Percentiles rank a stretch among this genome's conserved stretches.
phyloP scores from a whole-genome alignment of 2,888 invertebrate species.

The Cheilosia vernalis region DNA sequence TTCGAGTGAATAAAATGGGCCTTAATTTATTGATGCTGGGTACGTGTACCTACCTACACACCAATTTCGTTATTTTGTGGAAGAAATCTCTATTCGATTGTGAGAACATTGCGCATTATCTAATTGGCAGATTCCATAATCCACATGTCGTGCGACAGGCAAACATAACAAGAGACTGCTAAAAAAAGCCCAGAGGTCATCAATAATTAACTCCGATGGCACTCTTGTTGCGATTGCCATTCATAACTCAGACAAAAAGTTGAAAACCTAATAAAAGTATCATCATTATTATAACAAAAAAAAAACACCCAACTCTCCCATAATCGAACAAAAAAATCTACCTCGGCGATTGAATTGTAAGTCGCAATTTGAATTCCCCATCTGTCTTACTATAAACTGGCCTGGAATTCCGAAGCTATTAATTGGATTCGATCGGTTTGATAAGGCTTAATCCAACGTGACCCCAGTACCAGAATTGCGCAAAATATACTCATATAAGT shows the following conservation, averaged over 20 bases:
- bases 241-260: constrained; percentile 9
- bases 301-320: background rate
- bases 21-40: too few species aligned
- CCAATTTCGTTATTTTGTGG: too few species aligned
- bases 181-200: constrained; percentile 25
- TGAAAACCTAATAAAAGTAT: background rate
- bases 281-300: constrained; percentile 12
- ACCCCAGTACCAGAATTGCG: background rate
- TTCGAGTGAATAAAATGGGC: too few species aligned
- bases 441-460: background rate
- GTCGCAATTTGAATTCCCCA: constrained; percentile 27
- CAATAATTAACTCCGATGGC: background rate
- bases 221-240: constrained; percentile 1
- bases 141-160: background rate
- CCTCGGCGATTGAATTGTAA: constrained; percentile 13
- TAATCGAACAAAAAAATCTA: background rate
- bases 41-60: too few species aligned
- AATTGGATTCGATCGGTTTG: constrained; percentile 7
- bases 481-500: too few species aligned
- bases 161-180: background rate
- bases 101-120: background rate
- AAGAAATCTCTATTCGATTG: too few species aligned
- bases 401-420: background rate
- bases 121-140: background rate
- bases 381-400: constrained; percentile 13